Percentiles rank a stretch among this genome's conserved stretches.
Conservation (phyloP, 2,113 vertebrate genomes). For the Athene noctua region DNA sequence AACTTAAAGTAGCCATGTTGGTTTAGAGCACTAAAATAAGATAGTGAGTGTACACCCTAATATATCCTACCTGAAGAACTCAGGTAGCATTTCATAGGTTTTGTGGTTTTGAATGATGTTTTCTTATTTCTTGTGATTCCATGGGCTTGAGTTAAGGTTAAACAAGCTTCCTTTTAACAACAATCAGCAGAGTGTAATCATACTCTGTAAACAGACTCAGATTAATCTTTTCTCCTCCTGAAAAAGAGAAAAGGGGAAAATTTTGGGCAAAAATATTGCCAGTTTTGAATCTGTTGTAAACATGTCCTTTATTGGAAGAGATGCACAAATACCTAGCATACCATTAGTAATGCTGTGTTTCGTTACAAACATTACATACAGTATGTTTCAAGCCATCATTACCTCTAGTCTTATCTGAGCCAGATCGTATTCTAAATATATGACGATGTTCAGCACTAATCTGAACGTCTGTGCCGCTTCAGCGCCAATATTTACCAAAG, state of each 20-base stretch:
- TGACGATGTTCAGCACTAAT: not conserved
- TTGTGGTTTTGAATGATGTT: not conserved
- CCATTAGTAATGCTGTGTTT: not conserved
- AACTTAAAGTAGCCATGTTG: not conserved
- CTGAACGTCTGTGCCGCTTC: not conserved
- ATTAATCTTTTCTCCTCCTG: not conserved
- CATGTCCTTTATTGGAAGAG: not conserved
- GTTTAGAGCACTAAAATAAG: not conserved
- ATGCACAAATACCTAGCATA: not conserved
- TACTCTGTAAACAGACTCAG: not conserved
- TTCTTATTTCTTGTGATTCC: conserved; percentile 15
- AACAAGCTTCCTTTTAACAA: not conserved
- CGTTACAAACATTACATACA: not conserved
- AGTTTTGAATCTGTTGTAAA: not conserved
- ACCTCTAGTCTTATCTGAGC: not conserved
- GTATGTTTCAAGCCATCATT: not conserved
- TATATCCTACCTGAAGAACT: not conserved
- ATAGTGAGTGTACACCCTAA: not conserved
- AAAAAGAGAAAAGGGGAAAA: not conserved
- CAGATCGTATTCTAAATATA: not conserved
- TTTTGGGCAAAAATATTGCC: not conserved
- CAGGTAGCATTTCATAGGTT: not conserved
- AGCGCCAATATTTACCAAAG: not conserved
- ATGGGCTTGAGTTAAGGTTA: not conserved
- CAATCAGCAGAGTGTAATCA: not conserved